Percentiles rank a stretch among this genome's conserved stretches.
These are phyloP conservation scores for Drosophila recens DNA, from an alignment of 2,888 invertebrate genomes.

Conservation along the genomic window DNA sequence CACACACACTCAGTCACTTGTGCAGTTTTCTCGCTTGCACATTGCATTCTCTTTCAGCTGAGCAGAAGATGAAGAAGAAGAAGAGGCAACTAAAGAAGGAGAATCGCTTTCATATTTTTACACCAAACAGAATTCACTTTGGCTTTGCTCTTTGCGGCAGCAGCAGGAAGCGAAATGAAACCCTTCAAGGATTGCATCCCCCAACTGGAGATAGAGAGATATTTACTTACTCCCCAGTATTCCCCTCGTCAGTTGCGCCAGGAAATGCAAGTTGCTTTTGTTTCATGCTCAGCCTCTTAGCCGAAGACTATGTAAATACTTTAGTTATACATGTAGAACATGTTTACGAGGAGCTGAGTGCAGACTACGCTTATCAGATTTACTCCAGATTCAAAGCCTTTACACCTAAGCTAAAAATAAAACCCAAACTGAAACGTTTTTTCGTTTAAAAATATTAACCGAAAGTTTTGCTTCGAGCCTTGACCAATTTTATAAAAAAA, in stretches of 20 bases:
- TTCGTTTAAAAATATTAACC: neutral
- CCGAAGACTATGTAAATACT: conserved; percentile 12
- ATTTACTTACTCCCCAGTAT: conserved; percentile 26
- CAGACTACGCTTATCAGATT: neutral
- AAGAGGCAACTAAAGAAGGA: conserved; percentile 6
- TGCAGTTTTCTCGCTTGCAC: conserved; percentile 52
- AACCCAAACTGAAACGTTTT: neutral
- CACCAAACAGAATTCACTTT: conserved; percentile 13
- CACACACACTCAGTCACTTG: conserved; percentile 14
- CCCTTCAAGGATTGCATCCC: conserved; percentile 58
- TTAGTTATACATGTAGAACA: conserved; percentile 3
- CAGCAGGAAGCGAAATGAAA: conserved; percentile 51
- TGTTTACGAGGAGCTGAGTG: neutral
- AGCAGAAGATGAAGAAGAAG: conserved; percentile 7
- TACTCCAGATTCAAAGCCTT: neutral
- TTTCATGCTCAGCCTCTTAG: conserved; percentile 32
- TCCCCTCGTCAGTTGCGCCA: conserved; percentile 2
- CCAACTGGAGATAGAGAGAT: neutral
- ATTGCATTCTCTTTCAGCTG: conserved; percentile 42
- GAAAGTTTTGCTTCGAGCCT: too few species aligned
- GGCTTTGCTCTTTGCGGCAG: conserved; percentile 19
- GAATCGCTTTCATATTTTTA: conserved; percentile 39
- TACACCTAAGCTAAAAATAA: neutral
- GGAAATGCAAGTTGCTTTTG: conserved; percentile 21
- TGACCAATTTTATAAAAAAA: too few species aligned